A percentile compares a stretch with the other conserved stretches of the same genome.
These are phyloP conservation scores for Eleginops maclovinus DNA, from an alignment of 2,113 vertebrate species.

Conservation along the genomic window DNA sequence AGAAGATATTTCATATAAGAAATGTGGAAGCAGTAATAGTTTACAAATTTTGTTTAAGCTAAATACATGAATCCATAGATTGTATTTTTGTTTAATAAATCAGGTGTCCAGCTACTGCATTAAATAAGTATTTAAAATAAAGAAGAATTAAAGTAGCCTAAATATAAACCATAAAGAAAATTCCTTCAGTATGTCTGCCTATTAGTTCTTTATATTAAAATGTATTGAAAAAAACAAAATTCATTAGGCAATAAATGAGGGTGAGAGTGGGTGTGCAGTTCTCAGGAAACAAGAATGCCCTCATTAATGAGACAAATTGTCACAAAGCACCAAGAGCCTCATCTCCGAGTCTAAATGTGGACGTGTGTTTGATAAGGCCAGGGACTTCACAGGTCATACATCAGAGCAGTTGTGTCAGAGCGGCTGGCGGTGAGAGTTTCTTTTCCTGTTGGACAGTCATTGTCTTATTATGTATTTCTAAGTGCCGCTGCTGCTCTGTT, in stretches of 20 bases:
- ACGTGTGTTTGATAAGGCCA: constrained; percentile 31
- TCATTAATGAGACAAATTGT: constrained; percentile 46
- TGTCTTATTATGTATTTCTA: constrained; percentile 13
- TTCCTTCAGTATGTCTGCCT: too few species aligned
- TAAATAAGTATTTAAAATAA: too few species aligned
- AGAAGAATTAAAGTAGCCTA: too few species aligned
- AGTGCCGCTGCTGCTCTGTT: constrained; percentile 9
- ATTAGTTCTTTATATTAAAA: too few species aligned
- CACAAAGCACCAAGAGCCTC: constrained; percentile 30
- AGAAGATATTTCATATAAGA: too few species aligned
- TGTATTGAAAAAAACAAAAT: too few species aligned
- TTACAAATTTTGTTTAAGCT: too few species aligned
- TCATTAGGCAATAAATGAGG: constrained; percentile 1
- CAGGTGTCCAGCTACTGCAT: too few species aligned
- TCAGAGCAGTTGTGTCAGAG: not conserved
- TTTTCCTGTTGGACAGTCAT: not conserved
- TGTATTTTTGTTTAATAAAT: too few species aligned
- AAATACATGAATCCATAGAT: too few species aligned
- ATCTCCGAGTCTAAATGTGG: not conserved
- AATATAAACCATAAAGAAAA: too few species aligned
- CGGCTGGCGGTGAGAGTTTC: not conserved
- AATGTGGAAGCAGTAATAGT: too few species aligned
- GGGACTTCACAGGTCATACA: constrained; percentile 12
- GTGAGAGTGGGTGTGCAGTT: constrained; percentile 39
- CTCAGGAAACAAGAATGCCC: constrained; percentile 26